Base-by-base conservation (phyloP, 2,113 vertebrate genomes). In the Mohoua ochrocephala region DNA sequence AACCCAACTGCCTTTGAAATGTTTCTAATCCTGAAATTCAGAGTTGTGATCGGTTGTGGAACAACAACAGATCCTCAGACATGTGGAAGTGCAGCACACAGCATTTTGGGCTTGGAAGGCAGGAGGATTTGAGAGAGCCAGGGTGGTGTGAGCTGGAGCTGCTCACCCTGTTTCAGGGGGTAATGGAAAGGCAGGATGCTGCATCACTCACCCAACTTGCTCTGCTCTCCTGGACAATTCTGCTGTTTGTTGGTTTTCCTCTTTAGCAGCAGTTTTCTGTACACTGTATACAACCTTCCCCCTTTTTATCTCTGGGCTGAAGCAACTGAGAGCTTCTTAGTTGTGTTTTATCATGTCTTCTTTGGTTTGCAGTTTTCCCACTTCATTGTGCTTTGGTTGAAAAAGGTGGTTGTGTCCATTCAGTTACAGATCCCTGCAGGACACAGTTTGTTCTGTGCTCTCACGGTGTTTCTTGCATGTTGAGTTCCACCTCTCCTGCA, bases 131-230 rank as follows among this genome's bases (percentile, higher is more conserved):
- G 19, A 11, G 59, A 49, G 52, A 49, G 67, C 41, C 59, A 5
- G 37, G 7, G 9, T 3, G 5, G 2, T 16, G 13, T 31, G 56
- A n/a, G 31, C 41, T 59, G 59, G 76, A 74, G 54, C 37, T 65
- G 68, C 21, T 33, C 0, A 0, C 23, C 5, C 45, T 21, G 41
- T 37, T 30, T 42, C 3, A 3, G 76, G 31, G 27, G 13, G 0
- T 15, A 2, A 31, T 15, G 15, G n/a, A 63, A 70, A 42, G 47
- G 60, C 41, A 50, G n/a, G 45, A 27, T 33, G 35, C 52, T 89
- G 52, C 39, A 26, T 75, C 0, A 0, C 27, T 68, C 0, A 1
- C 45, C 39, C 9, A 13, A 1, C n/a, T 63, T 22, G 1, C 20
- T n/a, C 20, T 67, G 47, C 41, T 54, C 31, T 61, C 47, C 45